phyloP scores from a whole-genome alignment of 2,797 vertebrate species.

The Myotis findleyi region DNA sequence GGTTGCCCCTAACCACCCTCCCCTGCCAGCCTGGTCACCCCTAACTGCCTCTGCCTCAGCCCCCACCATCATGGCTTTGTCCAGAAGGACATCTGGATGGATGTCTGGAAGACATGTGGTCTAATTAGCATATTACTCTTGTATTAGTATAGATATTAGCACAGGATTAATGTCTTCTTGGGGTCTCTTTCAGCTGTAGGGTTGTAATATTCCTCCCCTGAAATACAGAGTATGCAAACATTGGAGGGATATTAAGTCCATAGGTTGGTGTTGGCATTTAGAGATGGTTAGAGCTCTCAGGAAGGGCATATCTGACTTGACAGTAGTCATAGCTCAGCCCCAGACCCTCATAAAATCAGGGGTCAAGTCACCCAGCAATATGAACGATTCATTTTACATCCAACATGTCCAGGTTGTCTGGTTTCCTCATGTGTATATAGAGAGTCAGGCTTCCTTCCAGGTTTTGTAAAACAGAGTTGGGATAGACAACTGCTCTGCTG shows the following conservation, averaged over 20 bases:
- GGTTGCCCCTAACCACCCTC: too few relatives aligned
- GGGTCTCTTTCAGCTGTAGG: background rate
- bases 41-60: too few relatives aligned
- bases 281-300: background rate
- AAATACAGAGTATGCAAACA: background rate
- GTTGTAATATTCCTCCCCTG: background rate
- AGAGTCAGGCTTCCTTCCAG: background rate
- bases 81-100: too few relatives aligned
- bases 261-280: background rate
- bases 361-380: background rate
- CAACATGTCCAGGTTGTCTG: background rate
- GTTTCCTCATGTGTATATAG: rapidly evolving
- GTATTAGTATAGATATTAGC: background rate
- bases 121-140: too few relatives aligned
- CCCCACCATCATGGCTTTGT: too few relatives aligned
- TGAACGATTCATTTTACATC: background rate
- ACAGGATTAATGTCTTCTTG: background rate
- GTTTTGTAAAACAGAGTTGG: background rate
- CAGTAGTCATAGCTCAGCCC: background rate
- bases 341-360: background rate
- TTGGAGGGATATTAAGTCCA: background rate
- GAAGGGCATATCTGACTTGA: background rate
- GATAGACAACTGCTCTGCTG: rapidly evolving
- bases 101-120: too few relatives aligned
- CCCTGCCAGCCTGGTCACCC: too few relatives aligned